Evolutionary conservation across 53 echinoderm and acorn worm genomes (phyloP).

Genomic region (Crossaster papposus): DNA sequence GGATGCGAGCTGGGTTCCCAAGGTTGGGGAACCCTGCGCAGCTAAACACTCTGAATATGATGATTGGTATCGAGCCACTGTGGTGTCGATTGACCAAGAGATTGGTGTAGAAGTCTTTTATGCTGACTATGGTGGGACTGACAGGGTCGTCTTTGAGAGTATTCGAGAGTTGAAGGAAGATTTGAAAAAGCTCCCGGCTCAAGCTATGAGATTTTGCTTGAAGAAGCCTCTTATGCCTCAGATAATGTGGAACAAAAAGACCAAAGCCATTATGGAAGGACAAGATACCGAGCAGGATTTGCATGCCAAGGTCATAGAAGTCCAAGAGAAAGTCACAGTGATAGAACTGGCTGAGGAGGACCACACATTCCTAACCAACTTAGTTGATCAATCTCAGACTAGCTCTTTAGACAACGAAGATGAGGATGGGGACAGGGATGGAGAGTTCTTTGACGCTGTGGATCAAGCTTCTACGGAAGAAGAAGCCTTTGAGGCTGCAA

Average conservation of each 20-base stretch:
- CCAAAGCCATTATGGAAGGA: conserved; percentile 50
- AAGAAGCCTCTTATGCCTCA: conserved; percentile 40
- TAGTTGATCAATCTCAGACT: conserved; percentile 44
- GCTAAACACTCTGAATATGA: conserved; percentile 82
- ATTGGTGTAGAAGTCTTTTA: conserved; percentile 38
- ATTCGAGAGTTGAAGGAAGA: conserved; percentile 62
- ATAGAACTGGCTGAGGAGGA: conserved; percentile 34
- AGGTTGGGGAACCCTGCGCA: conserved; percentile 71
- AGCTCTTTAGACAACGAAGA: conserved; percentile 33
- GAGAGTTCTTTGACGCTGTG: conserved; percentile 50
- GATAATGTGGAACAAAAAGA: conserved; percentile 49
- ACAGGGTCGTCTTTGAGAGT: conserved; percentile 48
- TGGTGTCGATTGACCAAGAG: conserved; percentile 54
- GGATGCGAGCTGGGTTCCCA: conserved; percentile 22
- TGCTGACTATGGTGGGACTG: conserved; percentile 89
- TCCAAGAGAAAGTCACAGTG: background rate
- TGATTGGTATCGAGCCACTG: conserved; percentile 83
- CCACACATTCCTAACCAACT: conserved; percentile 39
- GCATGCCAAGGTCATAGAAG: conserved; percentile 37
- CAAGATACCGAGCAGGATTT: conserved; percentile 50
- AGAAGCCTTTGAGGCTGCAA: conserved; percentile 9
- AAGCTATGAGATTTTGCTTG: conserved; percentile 71
- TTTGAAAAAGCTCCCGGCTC: conserved; percentile 67
- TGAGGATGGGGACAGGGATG: conserved; percentile 26
- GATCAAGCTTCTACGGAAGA: conserved; percentile 29